Conservation (phyloP, 2,113 vertebrate species). For the Leptosomus discolor region DNA sequence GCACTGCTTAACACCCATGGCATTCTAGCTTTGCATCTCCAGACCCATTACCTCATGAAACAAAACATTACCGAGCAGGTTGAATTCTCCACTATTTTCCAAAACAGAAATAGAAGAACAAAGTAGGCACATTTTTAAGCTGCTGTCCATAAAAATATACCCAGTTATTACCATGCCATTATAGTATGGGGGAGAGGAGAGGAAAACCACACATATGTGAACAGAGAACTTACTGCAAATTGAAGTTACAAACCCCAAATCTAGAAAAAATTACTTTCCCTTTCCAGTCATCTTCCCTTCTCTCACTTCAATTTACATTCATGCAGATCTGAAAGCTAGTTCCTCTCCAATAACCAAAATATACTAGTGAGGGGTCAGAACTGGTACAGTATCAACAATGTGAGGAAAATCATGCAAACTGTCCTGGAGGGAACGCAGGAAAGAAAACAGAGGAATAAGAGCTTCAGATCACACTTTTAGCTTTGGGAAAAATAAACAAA, state of each 20-base stretch:
- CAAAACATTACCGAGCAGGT: background rate
- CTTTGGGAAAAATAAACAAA: background rate
- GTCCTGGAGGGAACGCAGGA: background rate
- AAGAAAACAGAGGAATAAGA: background rate
- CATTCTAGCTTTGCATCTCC: background rate
- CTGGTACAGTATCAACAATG: background rate
- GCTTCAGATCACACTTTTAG: background rate
- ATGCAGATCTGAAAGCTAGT: background rate
- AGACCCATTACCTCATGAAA: background rate
- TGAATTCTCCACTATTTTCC: background rate
- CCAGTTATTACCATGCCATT: background rate
- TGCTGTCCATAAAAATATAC: background rate
- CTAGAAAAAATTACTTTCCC: background rate
- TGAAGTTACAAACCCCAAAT: background rate
- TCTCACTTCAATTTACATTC: background rate
- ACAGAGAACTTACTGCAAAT: background rate
- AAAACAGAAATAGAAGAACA: background rate
- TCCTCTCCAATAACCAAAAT: background rate
- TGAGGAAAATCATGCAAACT: background rate
- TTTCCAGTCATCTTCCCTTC: background rate
- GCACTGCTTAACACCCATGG: background rate
- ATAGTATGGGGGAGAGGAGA: background rate
- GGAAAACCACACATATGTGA: fast-evolving
- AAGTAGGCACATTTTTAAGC: background rate
- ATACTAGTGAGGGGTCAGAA: background rate